A percentile compares a stretch with the other conserved stretches of the same genome.
phyloP scores from a whole-genome alignment of 2,797 vertebrate genomes.

The Pangasius djambal region DNA sequence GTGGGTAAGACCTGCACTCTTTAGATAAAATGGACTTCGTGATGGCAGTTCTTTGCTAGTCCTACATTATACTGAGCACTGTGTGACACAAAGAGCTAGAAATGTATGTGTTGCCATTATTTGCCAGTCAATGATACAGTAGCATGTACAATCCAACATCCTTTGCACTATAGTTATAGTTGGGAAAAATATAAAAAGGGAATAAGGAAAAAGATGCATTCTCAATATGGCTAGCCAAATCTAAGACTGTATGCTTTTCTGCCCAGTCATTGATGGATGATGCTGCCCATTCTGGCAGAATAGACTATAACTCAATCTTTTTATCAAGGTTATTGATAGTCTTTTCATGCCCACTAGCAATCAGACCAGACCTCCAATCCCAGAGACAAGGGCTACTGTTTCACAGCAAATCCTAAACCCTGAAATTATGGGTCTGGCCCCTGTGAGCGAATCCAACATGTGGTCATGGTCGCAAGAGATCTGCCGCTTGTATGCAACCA shows the following conservation, averaged over 20 bases:
- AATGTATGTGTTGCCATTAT: not conserved
- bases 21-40: not conserved
- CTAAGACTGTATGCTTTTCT: not conserved
- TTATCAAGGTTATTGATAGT: conserved; percentile 6
- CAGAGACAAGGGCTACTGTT: not conserved
- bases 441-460: not conserved
- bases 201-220: not conserved
- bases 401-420: not conserved
- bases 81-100: not conserved
- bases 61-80: not conserved
- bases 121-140: not conserved
- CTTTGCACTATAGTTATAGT: not conserved
- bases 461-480: not conserved
- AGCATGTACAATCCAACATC: not conserved
- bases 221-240: not conserved
- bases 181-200: not conserved
- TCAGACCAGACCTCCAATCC: not conserved
- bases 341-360: not conserved
- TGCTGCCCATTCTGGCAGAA: not conserved
- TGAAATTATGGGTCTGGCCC: not conserved
- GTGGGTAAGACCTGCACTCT: not conserved
- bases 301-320: not conserved
- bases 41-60: not conserved
- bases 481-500: not conserved
- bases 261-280: not conserved